These are phyloP conservation scores for Drosophila limbata DNA, from an alignment of 2,888 invertebrate genomes.

Conservation along the genomic window DNA sequence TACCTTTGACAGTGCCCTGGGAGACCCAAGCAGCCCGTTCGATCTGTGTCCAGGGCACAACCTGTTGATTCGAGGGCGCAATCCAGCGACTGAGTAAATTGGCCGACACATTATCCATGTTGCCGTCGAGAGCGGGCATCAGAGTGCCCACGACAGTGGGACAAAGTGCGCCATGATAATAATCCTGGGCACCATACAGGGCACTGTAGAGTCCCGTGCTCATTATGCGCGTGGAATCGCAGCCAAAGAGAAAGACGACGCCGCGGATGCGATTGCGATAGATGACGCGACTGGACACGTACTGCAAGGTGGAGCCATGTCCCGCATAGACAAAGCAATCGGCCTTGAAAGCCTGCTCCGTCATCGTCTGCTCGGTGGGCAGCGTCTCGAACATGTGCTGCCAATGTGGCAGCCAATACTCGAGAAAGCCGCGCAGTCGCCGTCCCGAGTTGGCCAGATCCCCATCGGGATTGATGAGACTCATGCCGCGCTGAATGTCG, in stretches of 20 bases:
- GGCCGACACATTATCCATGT: slow-evolving; percentile 86
- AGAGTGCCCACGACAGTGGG: slow-evolving; percentile 87
- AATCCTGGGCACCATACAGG: slow-evolving; percentile 85
- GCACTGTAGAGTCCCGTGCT: slow-evolving; percentile 86
- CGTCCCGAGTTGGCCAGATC: slow-evolving; percentile 86
- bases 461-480: slow-evolving; percentile 83
- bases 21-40: slow-evolving; percentile 85
- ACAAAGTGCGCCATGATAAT: slow-evolving; percentile 85
- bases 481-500: slow-evolving; percentile 72
- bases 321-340: slow-evolving; percentile 89
- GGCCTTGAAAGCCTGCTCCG: slow-evolving; percentile 85
- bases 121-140: slow-evolving; percentile 86
- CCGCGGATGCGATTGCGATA: slow-evolving; percentile 86
- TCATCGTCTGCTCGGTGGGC: slow-evolving; percentile 87
- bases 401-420: slow-evolving; percentile 86
- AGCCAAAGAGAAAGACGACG: slow-evolving; percentile 89
- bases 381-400: slow-evolving; percentile 85
- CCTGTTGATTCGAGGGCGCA: slow-evolving; percentile 76
- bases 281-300: slow-evolving; percentile 87
- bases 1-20: slow-evolving; percentile 79
- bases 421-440: slow-evolving; percentile 86
- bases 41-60: slow-evolving; percentile 85
- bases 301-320: slow-evolving; percentile 89
- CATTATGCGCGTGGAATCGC: slow-evolving; percentile 86
- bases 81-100: slow-evolving; percentile 86